Evolutionary conservation across 2,888 invertebrate genomes (phyloP).

Genomic region (Ormia ochracea): DNA sequence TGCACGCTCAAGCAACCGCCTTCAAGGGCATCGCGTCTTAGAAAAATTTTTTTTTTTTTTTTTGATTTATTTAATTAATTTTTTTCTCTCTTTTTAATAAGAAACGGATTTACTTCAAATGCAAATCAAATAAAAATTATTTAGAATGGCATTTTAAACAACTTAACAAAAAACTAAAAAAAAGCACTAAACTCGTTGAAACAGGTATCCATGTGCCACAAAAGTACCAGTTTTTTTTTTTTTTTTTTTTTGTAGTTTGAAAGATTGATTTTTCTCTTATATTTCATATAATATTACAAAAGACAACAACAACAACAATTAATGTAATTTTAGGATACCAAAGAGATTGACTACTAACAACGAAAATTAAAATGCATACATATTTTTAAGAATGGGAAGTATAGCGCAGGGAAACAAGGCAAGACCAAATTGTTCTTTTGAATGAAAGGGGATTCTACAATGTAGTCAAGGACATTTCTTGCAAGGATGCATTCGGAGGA

Average conservation of each 20-base stretch:
- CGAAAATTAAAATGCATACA: constrained; percentile 18
- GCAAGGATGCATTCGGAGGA: too few relatives aligned
- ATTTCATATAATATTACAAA: constrained; percentile 33
- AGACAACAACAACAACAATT: constrained; percentile 17
- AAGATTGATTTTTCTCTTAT: background rate
- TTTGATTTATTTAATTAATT: background rate
- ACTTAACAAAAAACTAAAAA: background rate
- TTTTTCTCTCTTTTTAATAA: too few relatives aligned
- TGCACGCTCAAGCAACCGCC: constrained; percentile 11
- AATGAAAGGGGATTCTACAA: background rate
- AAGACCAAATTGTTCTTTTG: too few relatives aligned
- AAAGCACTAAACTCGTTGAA: constrained; percentile 21
- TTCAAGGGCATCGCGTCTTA: constrained; percentile 49
- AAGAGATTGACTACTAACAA: constrained; percentile 35
- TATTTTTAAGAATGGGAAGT: constrained; percentile 34
- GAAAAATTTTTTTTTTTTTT: background rate
- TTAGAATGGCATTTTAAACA: constrained; percentile 54
- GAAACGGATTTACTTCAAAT: constrained; percentile 51
- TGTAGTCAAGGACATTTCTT: too few relatives aligned
- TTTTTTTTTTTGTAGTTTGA: too few relatives aligned
- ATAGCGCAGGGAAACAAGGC: background rate
- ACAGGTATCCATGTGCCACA: constrained; percentile 42
- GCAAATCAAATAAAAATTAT: constrained; percentile 54
- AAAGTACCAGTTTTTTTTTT: constrained; percentile 48
- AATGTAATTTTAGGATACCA: constrained; percentile 52